Evolutionary conservation across 2,888 invertebrate species (phyloP).

Genomic region (Chromoteleia sp.): DNA sequence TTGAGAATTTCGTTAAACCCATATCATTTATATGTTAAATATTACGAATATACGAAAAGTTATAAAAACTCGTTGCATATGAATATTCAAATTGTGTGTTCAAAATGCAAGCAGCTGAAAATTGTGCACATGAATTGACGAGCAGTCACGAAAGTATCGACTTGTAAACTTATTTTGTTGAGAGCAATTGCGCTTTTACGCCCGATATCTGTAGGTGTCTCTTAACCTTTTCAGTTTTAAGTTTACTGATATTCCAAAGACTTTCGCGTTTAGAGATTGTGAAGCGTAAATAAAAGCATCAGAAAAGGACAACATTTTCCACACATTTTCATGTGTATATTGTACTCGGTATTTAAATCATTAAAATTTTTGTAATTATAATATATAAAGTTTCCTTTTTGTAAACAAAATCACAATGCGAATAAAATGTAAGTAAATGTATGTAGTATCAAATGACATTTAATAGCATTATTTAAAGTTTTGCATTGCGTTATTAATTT

Average conservation of each 20-base stretch:
- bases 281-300: neutral
- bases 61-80: constrained; percentile 12
- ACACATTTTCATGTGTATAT: neutral
- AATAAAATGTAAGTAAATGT: too few relatives aligned
- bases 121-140: constrained; percentile 41
- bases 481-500: neutral
- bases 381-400: too few relatives aligned
- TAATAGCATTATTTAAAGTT: too few relatives aligned
- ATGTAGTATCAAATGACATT: too few relatives aligned
- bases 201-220: constrained; percentile 26
- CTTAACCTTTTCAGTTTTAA: constrained; percentile 15
- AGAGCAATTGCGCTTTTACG: constrained; percentile 30
- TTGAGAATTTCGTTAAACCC: neutral
- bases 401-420: too few relatives aligned
- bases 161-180: constrained; percentile 32
- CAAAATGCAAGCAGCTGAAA: constrained; percentile 7
- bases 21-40: too few relatives aligned
- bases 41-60: constrained; percentile 21
- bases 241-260: neutral
- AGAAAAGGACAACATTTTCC: neutral
- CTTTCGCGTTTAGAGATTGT: neutral
- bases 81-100: constrained; percentile 17
- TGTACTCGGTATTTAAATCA: too few relatives aligned
- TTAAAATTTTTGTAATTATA: too few relatives aligned
- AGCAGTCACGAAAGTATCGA: constrained; percentile 45